Evolutionary conservation across 2,888 invertebrate species (phyloP).

Genomic region (Nudaria mundana): DNA sequence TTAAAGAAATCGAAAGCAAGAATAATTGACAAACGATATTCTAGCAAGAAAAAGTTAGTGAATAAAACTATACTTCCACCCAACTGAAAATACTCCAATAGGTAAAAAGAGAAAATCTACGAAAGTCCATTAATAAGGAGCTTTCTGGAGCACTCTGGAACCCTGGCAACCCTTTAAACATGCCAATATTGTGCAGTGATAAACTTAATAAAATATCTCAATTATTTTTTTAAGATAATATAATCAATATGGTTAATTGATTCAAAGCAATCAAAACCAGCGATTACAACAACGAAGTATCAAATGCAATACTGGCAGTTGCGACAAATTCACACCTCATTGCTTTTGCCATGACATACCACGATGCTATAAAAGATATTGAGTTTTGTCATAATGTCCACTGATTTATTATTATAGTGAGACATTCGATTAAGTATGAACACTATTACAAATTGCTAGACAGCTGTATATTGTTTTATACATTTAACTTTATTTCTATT

Average conservation of each 20-base stretch:
- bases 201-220: slow-evolving; percentile 21
- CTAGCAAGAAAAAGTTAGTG: too few species aligned
- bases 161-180: slow-evolving; percentile 7
- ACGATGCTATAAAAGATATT: slow-evolving; percentile 69
- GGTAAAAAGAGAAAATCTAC: too few species aligned
- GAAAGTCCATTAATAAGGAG: too few species aligned
- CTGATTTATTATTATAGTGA: slow-evolving; percentile 50
- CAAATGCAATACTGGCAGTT: slow-evolving; percentile 59
- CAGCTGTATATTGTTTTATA: background rate
- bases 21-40: too few species aligned
- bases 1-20: too few species aligned
- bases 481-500: background rate
- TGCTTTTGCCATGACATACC: slow-evolving; percentile 77
- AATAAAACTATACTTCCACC: too few species aligned
- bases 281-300: slow-evolving; percentile 54
- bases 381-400: slow-evolving; percentile 55
- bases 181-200: slow-evolving; percentile 20
- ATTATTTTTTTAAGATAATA: slow-evolving; percentile 23
- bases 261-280: slow-evolving; percentile 39
- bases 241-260: slow-evolving; percentile 38
- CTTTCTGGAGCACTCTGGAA: too few species aligned
- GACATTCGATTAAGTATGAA: slow-evolving; percentile 17
- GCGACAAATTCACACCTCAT: slow-evolving; percentile 69
- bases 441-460: slow-evolving; percentile 1
- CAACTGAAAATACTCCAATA: too few species aligned